Base-by-base conservation (phyloP, 2,113 vertebrate species). In the Dasypus novemcinctus region DNA sequence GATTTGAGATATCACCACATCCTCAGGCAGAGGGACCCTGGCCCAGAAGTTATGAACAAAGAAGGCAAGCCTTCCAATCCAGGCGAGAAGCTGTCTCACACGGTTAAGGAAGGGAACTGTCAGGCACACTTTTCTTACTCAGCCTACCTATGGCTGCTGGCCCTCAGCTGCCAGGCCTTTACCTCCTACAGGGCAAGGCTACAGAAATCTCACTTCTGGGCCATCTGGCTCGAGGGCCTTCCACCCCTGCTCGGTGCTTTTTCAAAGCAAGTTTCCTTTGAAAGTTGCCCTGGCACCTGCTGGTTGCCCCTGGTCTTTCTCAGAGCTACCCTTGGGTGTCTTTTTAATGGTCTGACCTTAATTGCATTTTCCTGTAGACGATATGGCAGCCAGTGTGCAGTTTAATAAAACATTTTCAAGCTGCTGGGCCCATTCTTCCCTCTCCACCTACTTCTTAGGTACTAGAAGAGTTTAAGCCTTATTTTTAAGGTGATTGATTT, bases 401-500 rank as follows among this genome's bases (percentile, higher is more conserved):
- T 91, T 96, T 97, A 97, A 97, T 96, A 97, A 98, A 97, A 83
- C 63, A 76, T 95, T 97, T 93, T 81, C 91, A 74, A 92, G 93
- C 93, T 95, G 95, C 69, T 81, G 49, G 57, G 68, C 81, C 94
- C 72, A 90, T 92, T 97, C 93, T 95, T 94, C 69, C 87, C 94
- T 87, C 79, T 93, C 95, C 69, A 93, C 85, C 93, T 92, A 90
- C 83, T 91, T 74, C 91, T 97, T 95, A 87, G n/a, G 5, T 76
- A 93, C 93, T 83, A 92, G 85, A 93, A 96, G 87, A 89, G 90
- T 96, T 94, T 97, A 95, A 98, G 91, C 75, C 94, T 95, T 84
- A 95, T 96, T 98, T 97, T 97, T 96, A 95, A 96, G 31, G n/a
- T 92, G 95, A 96, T 43, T 61, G 96, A 97, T 97, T 94, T 95